A percentile compares a stretch with the other conserved stretches of the same genome.
phyloP scores from a whole-genome alignment of 2,113 vertebrate genomes.

The Polyodon spathula region DNA sequence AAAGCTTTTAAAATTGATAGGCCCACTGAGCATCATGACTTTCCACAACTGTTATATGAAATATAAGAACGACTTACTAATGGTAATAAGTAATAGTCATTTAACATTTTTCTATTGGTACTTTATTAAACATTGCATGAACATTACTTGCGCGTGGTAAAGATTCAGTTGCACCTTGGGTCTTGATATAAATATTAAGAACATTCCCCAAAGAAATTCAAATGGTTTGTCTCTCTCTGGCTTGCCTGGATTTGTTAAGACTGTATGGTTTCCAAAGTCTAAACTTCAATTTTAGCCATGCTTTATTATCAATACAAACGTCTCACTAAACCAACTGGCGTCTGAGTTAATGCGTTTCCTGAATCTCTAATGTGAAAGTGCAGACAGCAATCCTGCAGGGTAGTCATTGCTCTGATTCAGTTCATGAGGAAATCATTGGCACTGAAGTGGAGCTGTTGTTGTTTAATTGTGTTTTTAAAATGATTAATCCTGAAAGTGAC shows the following conservation, averaged over 20 bases:
- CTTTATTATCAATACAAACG: conserved; percentile 11
- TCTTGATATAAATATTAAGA: not conserved
- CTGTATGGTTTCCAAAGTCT: conserved; percentile 14
- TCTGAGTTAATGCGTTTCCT: conserved; percentile 10
- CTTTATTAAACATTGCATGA: no score
- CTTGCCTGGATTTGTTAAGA: conserved; percentile 12
- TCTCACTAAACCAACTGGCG: conserved; percentile 2
- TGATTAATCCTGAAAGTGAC: no score
- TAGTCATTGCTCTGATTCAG: not conserved
- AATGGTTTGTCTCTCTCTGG: not conserved
- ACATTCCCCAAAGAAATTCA: conserved; percentile 3
- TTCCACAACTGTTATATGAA: no score
- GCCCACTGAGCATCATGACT: conserved; percentile 25
- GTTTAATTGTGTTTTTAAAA: no score
- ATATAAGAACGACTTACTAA: no score
- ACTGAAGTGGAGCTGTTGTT: no score
- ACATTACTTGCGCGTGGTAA: conserved; percentile 11
- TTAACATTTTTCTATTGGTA: no score
- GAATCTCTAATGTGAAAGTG: conserved; percentile 11
- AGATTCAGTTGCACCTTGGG: conserved; percentile 7
- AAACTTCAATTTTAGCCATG: conserved; percentile 11
- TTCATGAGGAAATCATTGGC: no score
- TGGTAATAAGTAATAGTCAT: no score
- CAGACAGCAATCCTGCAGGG: conserved; percentile 4
- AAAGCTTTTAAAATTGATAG: conserved; percentile 13